Conservation (phyloP, 2,888 invertebrate species). For the Cosmia trapezina region DNA sequence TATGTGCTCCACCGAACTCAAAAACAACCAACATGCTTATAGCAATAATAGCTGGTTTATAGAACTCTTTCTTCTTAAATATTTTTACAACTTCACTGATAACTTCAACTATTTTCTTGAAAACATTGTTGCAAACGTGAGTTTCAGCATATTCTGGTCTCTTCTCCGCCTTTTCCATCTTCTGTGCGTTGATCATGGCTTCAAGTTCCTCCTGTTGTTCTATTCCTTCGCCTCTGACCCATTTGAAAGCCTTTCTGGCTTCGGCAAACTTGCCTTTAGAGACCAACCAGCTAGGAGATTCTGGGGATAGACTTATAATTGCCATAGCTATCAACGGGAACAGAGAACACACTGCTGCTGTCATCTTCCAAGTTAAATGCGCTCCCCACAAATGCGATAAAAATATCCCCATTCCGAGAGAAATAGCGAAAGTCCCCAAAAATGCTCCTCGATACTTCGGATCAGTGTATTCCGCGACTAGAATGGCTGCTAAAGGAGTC, state of each 20-base stretch:
- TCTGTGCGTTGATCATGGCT: constrained; percentile 83
- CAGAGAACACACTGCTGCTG: constrained; percentile 88
- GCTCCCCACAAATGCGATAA: constrained; percentile 92
- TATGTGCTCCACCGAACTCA: constrained; percentile 87
- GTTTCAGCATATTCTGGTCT: constrained; percentile 68
- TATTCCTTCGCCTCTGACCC: constrained; percentile 89
- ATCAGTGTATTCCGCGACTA: constrained; percentile 91
- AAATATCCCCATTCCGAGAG: constrained; percentile 92
- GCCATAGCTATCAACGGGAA: constrained; percentile 88
- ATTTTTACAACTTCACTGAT: constrained; percentile 80
- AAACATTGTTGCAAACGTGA: constrained; percentile 72
- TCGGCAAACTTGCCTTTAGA: constrained; percentile 90
- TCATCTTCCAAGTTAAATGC: constrained; percentile 90
- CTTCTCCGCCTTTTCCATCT: constrained; percentile 75
- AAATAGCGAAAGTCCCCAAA: constrained; percentile 91
- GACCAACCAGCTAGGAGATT: constrained; percentile 92
- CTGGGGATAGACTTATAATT: constrained; percentile 89
- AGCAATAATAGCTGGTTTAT: constrained; percentile 85
- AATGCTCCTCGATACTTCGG: constrained; percentile 92
- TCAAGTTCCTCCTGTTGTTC: constrained; percentile 85
- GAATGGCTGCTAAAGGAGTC: constrained; percentile 89
- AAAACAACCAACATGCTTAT: constrained; percentile 87
- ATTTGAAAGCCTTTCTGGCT: constrained; percentile 91
- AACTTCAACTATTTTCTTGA: constrained; percentile 74
- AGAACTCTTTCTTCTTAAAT: constrained; percentile 87